A percentile compares a stretch with the other conserved stretches of the same genome.
phyloP scores from a whole-genome alignment of 2,113 vertebrate species.

The Corythaixoides concolor region DNA sequence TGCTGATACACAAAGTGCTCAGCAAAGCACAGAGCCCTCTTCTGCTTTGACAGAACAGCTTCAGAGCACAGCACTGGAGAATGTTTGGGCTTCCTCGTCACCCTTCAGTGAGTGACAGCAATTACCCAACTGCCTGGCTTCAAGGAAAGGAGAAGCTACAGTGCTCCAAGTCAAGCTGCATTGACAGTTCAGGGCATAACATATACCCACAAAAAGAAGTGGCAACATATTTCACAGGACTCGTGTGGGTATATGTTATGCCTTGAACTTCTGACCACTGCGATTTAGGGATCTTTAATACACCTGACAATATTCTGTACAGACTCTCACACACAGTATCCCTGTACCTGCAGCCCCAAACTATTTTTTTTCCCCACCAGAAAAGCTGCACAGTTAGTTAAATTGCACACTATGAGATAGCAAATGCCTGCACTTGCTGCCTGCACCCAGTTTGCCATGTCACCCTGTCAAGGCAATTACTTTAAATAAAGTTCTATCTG shows the following conservation, averaged over 20 bases:
- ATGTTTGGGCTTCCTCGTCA: neutral
- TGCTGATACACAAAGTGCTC: neutral
- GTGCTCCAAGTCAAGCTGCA: neutral
- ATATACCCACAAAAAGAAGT: neutral
- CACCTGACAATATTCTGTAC: neutral
- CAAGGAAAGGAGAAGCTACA: neutral
- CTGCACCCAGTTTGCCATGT: neutral
- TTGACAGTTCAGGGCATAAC: neutral
- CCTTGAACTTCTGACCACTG: neutral
- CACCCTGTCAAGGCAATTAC: slow-evolving; percentile 28
- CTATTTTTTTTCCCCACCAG: neutral
- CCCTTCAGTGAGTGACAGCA: neutral
- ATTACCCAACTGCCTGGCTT: neutral
- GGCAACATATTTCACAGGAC: neutral
- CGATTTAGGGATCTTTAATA: neutral
- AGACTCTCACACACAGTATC: neutral
- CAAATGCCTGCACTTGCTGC: neutral
- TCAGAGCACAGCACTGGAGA: neutral
- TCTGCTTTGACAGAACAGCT: neutral
- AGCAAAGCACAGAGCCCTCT: neutral
- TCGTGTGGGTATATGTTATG: no score
- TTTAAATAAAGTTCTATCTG: slow-evolving; percentile 2
- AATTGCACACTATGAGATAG: neutral
- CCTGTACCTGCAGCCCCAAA: neutral
- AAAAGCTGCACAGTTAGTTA: neutral